Evolutionary conservation across 2,888 invertebrate genomes (phyloP), one percentile per base, ranked within the genome.

Genomic region (Epistrophella euchroma): DNA sequence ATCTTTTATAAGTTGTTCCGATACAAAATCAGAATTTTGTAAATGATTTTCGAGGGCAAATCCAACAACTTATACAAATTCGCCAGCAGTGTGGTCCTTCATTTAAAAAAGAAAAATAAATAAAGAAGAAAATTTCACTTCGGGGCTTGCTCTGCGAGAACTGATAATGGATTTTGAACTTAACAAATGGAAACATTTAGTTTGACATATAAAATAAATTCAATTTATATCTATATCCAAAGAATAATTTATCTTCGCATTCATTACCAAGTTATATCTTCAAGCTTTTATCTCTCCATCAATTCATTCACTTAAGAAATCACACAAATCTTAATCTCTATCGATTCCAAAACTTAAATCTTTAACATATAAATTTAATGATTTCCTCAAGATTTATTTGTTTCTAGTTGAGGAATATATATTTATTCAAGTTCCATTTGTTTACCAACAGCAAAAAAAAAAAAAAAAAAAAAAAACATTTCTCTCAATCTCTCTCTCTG

Each of bases 261-360:
- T 19, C 35, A 52, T 15, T 19, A 47, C 3, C 17, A 45, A 17
- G 9, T 11, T 43, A 43, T 5, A n/a, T 43, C n/a, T 43, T 7
- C 43, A 43, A n/a, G 40, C 40, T 47, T 7, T 32, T 19, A 19
- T 47, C 47, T 19, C 7, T 22, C 11, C 2, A 22, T 25, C 4
- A 25, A 52, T 52, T 22, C 17, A 58, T 13, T 22, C 43, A 62
- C 60, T 62, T 62, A 28, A 17, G 17, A 64, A 64, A 64, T 45
- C 28, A 45, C 32, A 35, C 43, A 64, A 45, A 15, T 45, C 25
- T 64, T 11, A 64, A 64, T 64, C 45, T 45, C 25, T 37, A 28
- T 64, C 45, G 43, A 64, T 64, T n/a, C n/a, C 13, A n/a, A 40
- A 35, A 58, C n/a, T 64, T 64, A 25, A 45, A 64, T 43, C 64